Conservation (phyloP, 2,113 vertebrate genomes). For the Ptilonorhynchus violaceus region DNA sequence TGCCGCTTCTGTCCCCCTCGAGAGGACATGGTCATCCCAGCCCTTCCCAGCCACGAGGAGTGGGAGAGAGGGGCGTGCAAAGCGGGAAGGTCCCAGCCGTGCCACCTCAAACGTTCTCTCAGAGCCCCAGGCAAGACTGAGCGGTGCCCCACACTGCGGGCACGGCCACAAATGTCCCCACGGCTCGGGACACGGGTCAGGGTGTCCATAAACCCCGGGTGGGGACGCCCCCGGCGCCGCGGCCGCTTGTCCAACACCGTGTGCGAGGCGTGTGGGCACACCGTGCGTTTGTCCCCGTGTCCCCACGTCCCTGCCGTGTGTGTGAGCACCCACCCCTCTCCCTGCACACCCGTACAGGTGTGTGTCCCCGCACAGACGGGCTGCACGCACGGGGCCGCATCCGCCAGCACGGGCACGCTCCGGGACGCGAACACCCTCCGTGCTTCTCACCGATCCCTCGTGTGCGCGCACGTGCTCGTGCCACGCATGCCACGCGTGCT, state of each 20-base stretch:
- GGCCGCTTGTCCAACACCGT: accelerated
- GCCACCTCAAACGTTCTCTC: neutral
- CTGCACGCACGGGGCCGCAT: accelerated
- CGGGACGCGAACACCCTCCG: accelerated
- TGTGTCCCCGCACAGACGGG: neutral
- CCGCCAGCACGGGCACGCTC: accelerated
- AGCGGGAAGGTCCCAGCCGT: accelerated
- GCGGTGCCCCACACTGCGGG: accelerated
- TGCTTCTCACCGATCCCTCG: neutral
- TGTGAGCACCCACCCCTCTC: accelerated
- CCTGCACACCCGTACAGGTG: accelerated
- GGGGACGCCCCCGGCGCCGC: accelerated
- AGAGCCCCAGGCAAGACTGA: neutral
- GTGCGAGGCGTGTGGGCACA: neutral
- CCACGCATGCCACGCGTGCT: neutral
- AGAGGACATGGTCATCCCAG: accelerated
- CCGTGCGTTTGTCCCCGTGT: accelerated
- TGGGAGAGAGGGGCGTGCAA: accelerated
- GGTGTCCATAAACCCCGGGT: neutral
- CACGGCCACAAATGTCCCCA: accelerated
- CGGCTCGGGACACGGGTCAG: accelerated
- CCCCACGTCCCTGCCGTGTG: accelerated
- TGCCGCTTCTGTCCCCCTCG: neutral
- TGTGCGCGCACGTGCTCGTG: accelerated
- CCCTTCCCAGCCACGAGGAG: neutral